Percentiles rank a stretch among this genome's conserved stretches.
phyloP scores from a whole-genome alignment of 2,113 vertebrate genomes.

The Andinoacara biseriatus region DNA sequence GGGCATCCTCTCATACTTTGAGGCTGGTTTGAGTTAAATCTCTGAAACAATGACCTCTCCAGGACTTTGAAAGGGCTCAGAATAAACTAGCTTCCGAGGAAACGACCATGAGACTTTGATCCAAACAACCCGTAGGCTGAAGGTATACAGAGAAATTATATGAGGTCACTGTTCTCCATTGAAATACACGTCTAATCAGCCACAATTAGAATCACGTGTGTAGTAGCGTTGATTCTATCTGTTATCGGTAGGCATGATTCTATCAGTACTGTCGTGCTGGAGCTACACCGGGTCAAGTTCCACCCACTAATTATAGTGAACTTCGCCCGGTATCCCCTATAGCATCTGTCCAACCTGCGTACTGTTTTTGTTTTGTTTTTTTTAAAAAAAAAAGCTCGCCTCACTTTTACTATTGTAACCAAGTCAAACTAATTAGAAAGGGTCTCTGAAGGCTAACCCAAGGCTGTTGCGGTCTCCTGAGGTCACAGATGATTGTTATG shows the following conservation, averaged over 20 bases:
- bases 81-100: neutral
- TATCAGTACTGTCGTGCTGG: neutral
- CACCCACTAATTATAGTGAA: neutral
- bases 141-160: neutral
- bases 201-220: neutral
- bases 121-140: neutral
- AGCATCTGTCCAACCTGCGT: neutral
- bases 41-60: neutral
- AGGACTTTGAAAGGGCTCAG: neutral
- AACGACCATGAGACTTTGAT: neutral
- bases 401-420: neutral
- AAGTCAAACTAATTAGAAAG: neutral
- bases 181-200: neutral
- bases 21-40: neutral
- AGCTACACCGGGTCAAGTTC: neutral
- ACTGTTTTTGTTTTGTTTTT: neutral
- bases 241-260: neutral
- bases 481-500: constrained; percentile 14
- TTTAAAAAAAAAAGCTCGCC: neutral
- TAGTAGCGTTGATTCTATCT: neutral
- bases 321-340: neutral
- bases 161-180: neutral
- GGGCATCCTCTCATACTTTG: neutral
- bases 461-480: neutral
- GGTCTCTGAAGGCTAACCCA: neutral